Base-by-base conservation (phyloP, 2,888 invertebrate species). In the Blera fallax region DNA sequence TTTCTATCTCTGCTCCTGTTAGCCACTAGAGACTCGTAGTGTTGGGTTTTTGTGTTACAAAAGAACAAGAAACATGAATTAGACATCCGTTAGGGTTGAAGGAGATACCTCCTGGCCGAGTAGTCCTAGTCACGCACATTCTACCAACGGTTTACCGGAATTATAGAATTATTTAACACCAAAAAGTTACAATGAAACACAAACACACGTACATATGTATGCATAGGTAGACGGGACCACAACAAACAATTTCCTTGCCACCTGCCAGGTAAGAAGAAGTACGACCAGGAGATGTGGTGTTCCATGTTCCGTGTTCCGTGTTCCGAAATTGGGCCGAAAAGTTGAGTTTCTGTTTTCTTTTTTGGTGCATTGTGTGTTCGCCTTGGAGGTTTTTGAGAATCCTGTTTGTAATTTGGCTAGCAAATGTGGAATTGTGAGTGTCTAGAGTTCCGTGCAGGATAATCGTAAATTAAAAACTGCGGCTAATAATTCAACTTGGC, bases 111-210 rank as follows among this genome's bases (percentile, higher is more conserved):
- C 58, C 67, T 58, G 72, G 45, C 24, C 37, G 65, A 80, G 45
- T 84, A 69, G 79, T 16, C 73, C 34, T 72, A 81, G 85, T 85
- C 85, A 85, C 81, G 85, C 85, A 85, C 84, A 40, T 80, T 70
- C 64, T 14, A 10, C 52, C 52, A 37, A 7, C 11, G 6, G 8
- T 32, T 29, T 24, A 48, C 54, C 48, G 74, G 58, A 85, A 80
- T 81, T 54, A 56, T 85, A 77, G 81, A 85, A 85, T 81, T 76
- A 81, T 81, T 85, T 67, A 85, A 76, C 76, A 81, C 80, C 76
- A 29, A 77, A 58, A 78, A 40, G 64, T 34, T 43, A 72, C 40
- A 77, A 54, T 78, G 58, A 70, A 62, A 37, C 29, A 29, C 37
- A 40, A 11, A 37, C 50, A 24, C 24, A 2, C 4, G 4, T 24